Evolutionary conservation across 2,113 vertebrate species (phyloP).

Genomic region (Leptobrachium leishanense): DNA sequence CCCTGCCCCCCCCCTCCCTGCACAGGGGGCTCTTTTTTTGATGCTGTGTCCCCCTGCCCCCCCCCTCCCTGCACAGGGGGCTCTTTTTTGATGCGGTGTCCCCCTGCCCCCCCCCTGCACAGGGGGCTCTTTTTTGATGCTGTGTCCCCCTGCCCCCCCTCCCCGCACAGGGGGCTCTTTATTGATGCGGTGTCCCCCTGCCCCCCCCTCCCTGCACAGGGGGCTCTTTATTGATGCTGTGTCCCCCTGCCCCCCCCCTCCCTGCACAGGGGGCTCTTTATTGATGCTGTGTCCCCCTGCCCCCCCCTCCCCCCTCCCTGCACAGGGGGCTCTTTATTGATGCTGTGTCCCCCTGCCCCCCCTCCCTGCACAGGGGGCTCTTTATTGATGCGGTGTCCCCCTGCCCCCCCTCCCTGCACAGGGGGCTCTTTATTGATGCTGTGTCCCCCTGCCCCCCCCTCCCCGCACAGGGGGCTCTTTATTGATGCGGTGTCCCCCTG

Average conservation of each 20-base stretch:
- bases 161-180: too few species aligned
- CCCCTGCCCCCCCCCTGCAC: neutral
- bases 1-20: accelerated
- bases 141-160: neutral
- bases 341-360: neutral
- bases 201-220: accelerated
- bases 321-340: constrained; percentile 1
- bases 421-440: neutral
- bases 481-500: too few species aligned
- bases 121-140: neutral
- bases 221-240: neutral
- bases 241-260: neutral
- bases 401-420: neutral
- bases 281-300: too few species aligned
- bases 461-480: too few species aligned
- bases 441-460: neutral
- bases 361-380: too few species aligned
- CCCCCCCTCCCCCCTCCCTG: accelerated
- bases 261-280: too few species aligned
- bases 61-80: too few species aligned
- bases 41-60: neutral
- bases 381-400: too few species aligned
- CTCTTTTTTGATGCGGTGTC: too few species aligned
- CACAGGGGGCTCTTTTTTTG: constrained; percentile 2
- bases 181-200: too few species aligned